Evolutionary conservation across 2,888 invertebrate genomes (phyloP).

Genomic region (Callimorpha dominula): DNA sequence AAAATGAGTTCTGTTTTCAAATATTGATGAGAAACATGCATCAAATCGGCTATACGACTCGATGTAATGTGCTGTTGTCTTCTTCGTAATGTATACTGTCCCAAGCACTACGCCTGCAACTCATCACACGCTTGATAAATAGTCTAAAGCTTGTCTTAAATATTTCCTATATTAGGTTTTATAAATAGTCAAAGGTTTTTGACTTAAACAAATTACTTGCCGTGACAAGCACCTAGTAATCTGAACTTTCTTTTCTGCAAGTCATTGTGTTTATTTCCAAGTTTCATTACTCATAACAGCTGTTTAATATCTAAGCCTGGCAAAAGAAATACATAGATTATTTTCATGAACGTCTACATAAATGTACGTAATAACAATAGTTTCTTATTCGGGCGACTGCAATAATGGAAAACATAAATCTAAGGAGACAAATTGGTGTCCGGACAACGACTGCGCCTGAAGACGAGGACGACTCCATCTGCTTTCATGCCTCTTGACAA

Average conservation of each 20-base stretch:
- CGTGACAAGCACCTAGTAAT: slow-evolving; percentile 4
- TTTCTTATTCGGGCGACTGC: slow-evolving; percentile 66
- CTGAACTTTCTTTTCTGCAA: slow-evolving; percentile 9
- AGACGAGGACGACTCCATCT: slow-evolving; percentile 69
- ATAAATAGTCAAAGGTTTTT: not conserved
- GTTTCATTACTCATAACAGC: slow-evolving; percentile 39
- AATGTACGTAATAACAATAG: slow-evolving; percentile 61
- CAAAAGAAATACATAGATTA: slow-evolving; percentile 47
- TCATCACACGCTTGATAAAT: not conserved
- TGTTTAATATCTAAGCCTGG: slow-evolving; percentile 44
- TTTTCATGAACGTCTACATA: slow-evolving; percentile 50
- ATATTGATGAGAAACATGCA: too few species aligned
- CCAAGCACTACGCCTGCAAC: not conserved
- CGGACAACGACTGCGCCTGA: slow-evolving; percentile 69
- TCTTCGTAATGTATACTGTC: not conserved
- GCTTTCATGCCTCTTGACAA: slow-evolving; percentile 75
- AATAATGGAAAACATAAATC: slow-evolving; percentile 81
- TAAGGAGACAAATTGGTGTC: slow-evolving; percentile 78
- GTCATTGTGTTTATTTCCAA: slow-evolving; percentile 23
- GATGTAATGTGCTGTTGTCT: not conserved
- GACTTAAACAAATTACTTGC: slow-evolving; percentile 7
- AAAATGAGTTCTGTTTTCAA: too few species aligned
- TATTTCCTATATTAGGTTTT: not conserved
- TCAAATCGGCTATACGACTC: too few species aligned
- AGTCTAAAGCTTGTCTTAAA: not conserved